Percentiles rank a stretch among this genome's conserved stretches.
These are phyloP conservation scores for Leucophenga montana DNA, from an alignment of 2,888 invertebrate genomes.

Conservation along the genomic window DNA sequence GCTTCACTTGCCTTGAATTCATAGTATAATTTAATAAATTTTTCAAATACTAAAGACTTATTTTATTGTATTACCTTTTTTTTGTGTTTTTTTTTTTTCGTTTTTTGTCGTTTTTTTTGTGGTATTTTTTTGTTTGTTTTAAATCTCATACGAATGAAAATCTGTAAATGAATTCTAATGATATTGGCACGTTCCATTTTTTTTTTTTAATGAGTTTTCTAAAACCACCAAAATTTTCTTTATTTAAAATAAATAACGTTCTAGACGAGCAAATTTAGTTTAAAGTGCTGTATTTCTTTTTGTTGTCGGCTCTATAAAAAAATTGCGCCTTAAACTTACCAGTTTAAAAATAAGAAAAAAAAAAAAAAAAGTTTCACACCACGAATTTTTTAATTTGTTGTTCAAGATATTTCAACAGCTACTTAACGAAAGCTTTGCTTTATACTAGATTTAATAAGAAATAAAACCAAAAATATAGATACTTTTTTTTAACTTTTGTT, in stretches of 20 bases:
- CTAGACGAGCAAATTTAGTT: neutral
- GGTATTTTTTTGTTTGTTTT: neutral
- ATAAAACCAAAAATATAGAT: too few species aligned
- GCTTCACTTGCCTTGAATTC: too few species aligned
- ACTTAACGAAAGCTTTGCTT: slow-evolving; percentile 6
- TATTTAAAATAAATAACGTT: neutral
- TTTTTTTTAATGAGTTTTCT: neutral
- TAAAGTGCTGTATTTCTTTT: neutral
- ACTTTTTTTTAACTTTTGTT: neutral
- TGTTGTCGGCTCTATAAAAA: neutral
- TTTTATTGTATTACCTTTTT: neutral
- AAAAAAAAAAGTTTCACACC: neutral
- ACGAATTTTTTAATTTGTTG: neutral
- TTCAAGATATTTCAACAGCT: neutral
- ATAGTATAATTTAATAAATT: neutral
- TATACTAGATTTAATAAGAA: neutral
- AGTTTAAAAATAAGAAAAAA: neutral
- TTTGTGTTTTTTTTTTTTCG: too few species aligned
- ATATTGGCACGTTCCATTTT: slow-evolving; percentile 8
- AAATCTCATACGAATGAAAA: neutral
- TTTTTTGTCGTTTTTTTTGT: too few species aligned
- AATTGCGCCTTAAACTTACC: neutral
- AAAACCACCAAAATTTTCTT: neutral
- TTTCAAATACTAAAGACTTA: neutral
- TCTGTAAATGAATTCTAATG: neutral